Base-by-base conservation (phyloP, 2,888 invertebrate species). In the Euzophera pinguis region DNA sequence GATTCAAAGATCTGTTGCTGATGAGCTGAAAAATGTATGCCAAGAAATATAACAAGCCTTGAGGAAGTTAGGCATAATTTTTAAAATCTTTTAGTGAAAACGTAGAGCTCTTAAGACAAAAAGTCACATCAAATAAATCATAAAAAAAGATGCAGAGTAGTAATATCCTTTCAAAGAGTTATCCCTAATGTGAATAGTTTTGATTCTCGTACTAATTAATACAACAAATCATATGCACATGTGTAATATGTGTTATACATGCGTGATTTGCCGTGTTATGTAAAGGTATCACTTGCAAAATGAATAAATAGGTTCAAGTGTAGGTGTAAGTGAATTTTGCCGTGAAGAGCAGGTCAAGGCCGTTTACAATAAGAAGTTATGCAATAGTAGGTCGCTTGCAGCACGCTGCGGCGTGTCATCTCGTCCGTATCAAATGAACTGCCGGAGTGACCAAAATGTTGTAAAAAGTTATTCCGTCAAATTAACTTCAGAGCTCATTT, bases 271-370 rank as follows among this genome's bases (percentile, higher is more conserved):
- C n/a, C n/a, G 45, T 27, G 50, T 67, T 61, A 66, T 61, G 56
- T 65, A 67, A 67, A 52, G 57, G 57, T 58, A 57, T 56, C 53
- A 65, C 54, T 61, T 61, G 57, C 61, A 53, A 64, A 50, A 63
- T 61, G 53, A 34, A 53, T 56, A 57, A 59, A 69, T 63, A 67
- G 67, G 75, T 74, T 73, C 73, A 78, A 78, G 78, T 79, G 71
- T 69, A 68, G 64, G 62, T 60, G 75, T 74, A 72, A 77, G 79
- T 74, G 72, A 76, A 78, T 81, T 81, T 80, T 71, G 69, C 74
- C 76, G 78, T 78, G 78, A 79, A 77, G 84, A 79, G 74, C 76
- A 76, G 84, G 85, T 87, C 86, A 88, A 84, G 86, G 88, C 69
- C 81, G 74, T 58, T 62, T 64, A 73, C 81, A 77, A 77, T 75